Conservation (phyloP, 2,888 invertebrate species). For the Lithodes maja region DNA sequence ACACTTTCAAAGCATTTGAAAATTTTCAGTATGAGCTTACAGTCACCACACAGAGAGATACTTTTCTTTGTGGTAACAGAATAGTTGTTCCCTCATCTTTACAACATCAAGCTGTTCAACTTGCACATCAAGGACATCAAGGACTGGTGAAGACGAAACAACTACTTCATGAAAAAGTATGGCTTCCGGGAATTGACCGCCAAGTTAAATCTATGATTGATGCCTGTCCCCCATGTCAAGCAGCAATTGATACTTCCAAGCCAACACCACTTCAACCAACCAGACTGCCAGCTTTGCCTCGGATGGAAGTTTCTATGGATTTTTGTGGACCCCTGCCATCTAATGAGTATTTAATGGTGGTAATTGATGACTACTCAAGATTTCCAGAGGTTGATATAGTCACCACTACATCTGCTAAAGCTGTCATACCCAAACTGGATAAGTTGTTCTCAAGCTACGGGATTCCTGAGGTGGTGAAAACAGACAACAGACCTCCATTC, state of each 20-base stretch:
- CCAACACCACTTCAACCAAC: background rate
- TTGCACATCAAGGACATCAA: conserved; percentile 71
- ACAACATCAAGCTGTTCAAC: conserved; percentile 57
- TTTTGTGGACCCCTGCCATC: conserved; percentile 5
- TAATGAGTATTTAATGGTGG: conserved; percentile 58
- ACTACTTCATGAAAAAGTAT: conserved; percentile 69
- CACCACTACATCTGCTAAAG: conserved; percentile 23
- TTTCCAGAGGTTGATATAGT: conserved; percentile 38
- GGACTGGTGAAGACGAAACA: conserved; percentile 70
- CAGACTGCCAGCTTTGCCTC: background rate
- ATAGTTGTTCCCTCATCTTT: conserved; percentile 51
- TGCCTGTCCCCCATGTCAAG: background rate
- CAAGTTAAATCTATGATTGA: conserved; percentile 27
- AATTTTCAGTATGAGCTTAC: background rate
- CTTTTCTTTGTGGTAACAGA: conserved; percentile 34
- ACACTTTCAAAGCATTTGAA: background rate
- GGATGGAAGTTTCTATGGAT: conserved; percentile 9
- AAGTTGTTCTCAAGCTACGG: conserved; percentile 54
- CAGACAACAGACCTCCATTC: conserved; percentile 8
- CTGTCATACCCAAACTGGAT: conserved; percentile 37
- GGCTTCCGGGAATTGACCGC: conserved; percentile 70
- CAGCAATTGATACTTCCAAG: background rate
- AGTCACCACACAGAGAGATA: background rate
- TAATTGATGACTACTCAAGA: conserved; percentile 49
- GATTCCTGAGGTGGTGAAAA: background rate